A percentile compares a stretch with the other conserved stretches of the same genome.
Evolutionary conservation across 2,113 vertebrate genomes (phyloP).

Genomic region (Tor tambroides): DNA sequence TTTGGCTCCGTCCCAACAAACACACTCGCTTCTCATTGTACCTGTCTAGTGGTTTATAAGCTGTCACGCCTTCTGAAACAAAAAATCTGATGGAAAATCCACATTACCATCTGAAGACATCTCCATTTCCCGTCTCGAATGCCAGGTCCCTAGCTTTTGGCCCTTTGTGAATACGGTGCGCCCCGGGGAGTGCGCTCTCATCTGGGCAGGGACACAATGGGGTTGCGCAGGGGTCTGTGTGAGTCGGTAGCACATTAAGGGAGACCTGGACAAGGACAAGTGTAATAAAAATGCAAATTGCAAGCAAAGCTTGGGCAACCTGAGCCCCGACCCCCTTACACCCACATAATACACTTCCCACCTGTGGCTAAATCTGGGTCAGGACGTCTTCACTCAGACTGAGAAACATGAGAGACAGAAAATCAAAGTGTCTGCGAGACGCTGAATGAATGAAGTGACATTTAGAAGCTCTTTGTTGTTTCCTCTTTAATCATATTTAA

Average conservation of each 20-base stretch:
- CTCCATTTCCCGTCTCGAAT: slow-evolving; percentile 78
- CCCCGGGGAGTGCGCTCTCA: slow-evolving; percentile 61
- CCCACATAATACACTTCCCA: slow-evolving; percentile 74
- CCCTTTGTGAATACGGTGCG: slow-evolving; percentile 63
- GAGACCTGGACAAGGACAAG: slow-evolving; percentile 73
- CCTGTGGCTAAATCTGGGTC: slow-evolving; percentile 69
- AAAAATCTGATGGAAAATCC: slow-evolving; percentile 80
- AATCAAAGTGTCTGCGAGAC: slow-evolving; percentile 10
- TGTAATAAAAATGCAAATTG: slow-evolving; percentile 85
- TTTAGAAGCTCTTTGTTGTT: slow-evolving; percentile 38
- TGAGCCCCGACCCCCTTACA: slow-evolving; percentile 72
- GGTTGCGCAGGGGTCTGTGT: slow-evolving; percentile 65
- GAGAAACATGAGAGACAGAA: slow-evolving; percentile 44
- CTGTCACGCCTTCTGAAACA: slow-evolving; percentile 61
- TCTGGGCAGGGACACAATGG: no score
- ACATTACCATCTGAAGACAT: slow-evolving; percentile 78
- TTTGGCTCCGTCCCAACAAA: slow-evolving; percentile 62
- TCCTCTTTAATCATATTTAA: slow-evolving; percentile 29
- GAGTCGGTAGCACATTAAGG: slow-evolving; percentile 76
- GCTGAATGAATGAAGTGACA: slow-evolving; percentile 17
- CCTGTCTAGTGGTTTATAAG: slow-evolving; percentile 64
- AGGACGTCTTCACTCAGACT: slow-evolving; percentile 62
- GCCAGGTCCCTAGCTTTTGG: slow-evolving; percentile 72
- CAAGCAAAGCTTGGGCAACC: slow-evolving; percentile 68
- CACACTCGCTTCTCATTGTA: slow-evolving; percentile 66